phyloP scores from a whole-genome alignment of 2,797 vertebrate species.

The Gymnopithys bicolor region DNA sequence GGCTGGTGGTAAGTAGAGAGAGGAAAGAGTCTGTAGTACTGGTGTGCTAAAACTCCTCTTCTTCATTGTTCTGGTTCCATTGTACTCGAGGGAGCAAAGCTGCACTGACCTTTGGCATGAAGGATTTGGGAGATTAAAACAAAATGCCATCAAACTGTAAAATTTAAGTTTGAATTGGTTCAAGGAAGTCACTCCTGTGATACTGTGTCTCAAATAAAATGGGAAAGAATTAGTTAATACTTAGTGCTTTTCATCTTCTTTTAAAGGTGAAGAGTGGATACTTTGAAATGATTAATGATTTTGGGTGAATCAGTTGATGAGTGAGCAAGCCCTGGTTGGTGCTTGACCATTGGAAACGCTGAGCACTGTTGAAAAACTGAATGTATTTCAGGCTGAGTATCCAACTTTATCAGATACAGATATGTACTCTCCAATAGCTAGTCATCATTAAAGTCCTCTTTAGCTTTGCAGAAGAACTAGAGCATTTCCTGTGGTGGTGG shows the following conservation, averaged over 20 bases:
- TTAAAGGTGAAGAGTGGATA: not conserved
- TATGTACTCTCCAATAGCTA: accelerated
- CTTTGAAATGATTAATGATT: not conserved
- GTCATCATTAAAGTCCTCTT: not conserved
- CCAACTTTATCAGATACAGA: not conserved
- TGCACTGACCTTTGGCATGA: not conserved
- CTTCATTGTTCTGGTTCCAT: not conserved
- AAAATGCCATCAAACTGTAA: not conserved
- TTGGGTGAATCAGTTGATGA: not conserved
- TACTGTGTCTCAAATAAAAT: not conserved
- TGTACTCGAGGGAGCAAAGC: not conserved
- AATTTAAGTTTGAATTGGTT: not conserved
- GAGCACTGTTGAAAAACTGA: not conserved
- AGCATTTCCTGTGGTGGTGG: not conserved
- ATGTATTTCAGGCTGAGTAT: not conserved
- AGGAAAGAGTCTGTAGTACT: not conserved
- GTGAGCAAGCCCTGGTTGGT: not conserved
- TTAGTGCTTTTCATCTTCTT: not conserved
- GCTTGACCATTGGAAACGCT: not conserved
- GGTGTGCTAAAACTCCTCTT: not conserved
- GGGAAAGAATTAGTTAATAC: not conserved
- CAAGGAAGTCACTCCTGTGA: not conserved
- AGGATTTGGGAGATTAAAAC: not conserved
- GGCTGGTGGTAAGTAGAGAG: slow-evolving; percentile 90
- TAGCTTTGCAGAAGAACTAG: not conserved